phyloP scores from a whole-genome alignment of 2,113 vertebrate species.

The Serinus canaria region DNA sequence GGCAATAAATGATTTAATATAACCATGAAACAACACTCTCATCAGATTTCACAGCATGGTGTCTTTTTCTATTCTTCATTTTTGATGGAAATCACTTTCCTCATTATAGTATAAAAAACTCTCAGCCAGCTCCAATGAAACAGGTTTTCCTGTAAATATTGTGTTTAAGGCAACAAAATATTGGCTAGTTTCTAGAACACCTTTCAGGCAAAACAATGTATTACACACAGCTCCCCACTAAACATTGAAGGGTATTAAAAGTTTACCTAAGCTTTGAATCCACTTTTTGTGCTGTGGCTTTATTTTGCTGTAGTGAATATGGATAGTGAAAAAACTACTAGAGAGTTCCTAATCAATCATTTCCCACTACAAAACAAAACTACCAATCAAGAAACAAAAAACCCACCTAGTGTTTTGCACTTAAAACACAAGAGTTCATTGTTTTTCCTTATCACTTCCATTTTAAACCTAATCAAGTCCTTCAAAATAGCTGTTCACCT shows the following conservation, averaged over 20 bases:
- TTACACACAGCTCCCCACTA: neutral
- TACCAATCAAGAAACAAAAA: neutral
- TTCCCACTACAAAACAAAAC: neutral
- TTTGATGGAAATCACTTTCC: slow-evolving; percentile 12
- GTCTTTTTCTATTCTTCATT: neutral
- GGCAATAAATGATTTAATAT: slow-evolving; percentile 1
- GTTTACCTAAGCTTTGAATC: neutral
- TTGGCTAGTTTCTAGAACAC: neutral
- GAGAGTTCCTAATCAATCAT: neutral
- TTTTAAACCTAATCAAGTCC: neutral
- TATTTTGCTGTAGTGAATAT: neutral
- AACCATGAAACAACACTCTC: neutral
- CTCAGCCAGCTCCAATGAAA: neutral
- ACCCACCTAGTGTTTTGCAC: neutral
- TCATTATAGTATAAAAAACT: neutral
- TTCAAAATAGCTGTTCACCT: neutral
- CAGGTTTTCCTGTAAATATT: neutral
- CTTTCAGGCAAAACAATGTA: neutral
- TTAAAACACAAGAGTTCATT: neutral
- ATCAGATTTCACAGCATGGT: slow-evolving; percentile 22
- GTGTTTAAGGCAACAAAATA: neutral
- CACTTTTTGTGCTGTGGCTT: neutral
- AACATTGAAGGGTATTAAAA: neutral
- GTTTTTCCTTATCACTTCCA: neutral
- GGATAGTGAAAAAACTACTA: neutral